Evolutionary conservation across 2,888 invertebrate species (phyloP), one percentile per base, ranked within the genome.

Genomic region (Lepidochitona cinerea): DNA sequence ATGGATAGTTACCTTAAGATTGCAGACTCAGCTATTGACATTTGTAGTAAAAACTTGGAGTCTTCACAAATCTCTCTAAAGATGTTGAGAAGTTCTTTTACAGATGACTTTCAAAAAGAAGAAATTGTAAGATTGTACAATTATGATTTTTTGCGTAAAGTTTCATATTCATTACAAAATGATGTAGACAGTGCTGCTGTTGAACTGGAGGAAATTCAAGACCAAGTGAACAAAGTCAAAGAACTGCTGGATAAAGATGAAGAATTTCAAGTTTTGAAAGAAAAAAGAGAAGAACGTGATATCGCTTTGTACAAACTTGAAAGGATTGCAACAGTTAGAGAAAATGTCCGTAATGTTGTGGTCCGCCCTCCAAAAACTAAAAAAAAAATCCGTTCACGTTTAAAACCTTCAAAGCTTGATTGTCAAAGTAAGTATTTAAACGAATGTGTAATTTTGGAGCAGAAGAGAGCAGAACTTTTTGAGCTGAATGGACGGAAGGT

Each of bases 351-450:
- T 67, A 84, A 85, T 72, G 83, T 83, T 6, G 78, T 82, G n/a
- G 70, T 71, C 7, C 70, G 84, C 66, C 79, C 77, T 4, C 1
- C 23, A 3, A 59, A 23, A 4, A 18, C 59, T 2, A 59, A 59
- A 26, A 59, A 59, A 26, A 29, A 29, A 14, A 18, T 23, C 23
- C 23, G 59, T 14, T 2, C 14, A 14, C 14, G 59, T 2, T 29
- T 59, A 32, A 59, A 59, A 29, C 59, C 59, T 4, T 14, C 26
- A 14, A 23, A 29, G 26, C 9, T 29, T 23, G 59, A 59, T 29
- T 83, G 84, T 53, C 85, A 87, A 74, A 78, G 80, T 23, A 79
- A 84, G 1, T 88, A 88, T 73, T 36, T 83, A 33, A 83, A 84
- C 70, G 79, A 87, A 41, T 66, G 77, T 32, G 70, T 78, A 26